Evolutionary conservation across 2,113 vertebrate species (phyloP).

Genomic region (Pteropus alecto): DNA sequence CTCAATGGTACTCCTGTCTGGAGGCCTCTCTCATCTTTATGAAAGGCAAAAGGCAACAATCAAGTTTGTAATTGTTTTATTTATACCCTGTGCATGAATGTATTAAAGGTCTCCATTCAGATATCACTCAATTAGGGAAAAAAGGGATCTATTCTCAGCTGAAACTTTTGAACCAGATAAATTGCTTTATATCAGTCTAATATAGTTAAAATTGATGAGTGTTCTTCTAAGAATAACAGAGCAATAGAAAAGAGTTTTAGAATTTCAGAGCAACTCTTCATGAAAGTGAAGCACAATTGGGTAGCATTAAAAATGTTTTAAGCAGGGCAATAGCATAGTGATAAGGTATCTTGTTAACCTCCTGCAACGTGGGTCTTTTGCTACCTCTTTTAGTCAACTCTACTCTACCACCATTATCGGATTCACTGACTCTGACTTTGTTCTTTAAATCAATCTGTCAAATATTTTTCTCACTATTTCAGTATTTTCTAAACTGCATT

Average conservation of each 20-base stretch:
- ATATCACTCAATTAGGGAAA: not conserved
- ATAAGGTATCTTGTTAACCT: not conserved
- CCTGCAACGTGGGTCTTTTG: not conserved
- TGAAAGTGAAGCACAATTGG: not conserved
- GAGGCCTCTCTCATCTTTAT: not conserved
- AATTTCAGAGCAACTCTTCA: not conserved
- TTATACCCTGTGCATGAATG: not conserved
- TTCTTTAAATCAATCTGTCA: not conserved
- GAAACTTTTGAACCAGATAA: not conserved
- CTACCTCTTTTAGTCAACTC: not conserved
- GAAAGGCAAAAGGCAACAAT: not conserved
- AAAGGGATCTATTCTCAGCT: not conserved
- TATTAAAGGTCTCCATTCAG: not conserved
- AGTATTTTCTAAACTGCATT: not conserved
- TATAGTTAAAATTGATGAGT: not conserved
- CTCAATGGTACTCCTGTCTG: not conserved
- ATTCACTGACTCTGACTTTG: not conserved
- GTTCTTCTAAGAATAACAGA: not conserved
- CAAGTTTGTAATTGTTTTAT: not conserved
- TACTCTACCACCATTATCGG: not conserved
- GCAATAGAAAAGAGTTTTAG: not conserved
- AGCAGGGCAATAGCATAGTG: not conserved
- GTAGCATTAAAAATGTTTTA: not conserved
- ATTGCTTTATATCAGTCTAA: not conserved
- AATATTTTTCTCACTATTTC: not conserved